Conservation (phyloP, 2,888 invertebrate species). For the Lepidochrysops patricia region DNA sequence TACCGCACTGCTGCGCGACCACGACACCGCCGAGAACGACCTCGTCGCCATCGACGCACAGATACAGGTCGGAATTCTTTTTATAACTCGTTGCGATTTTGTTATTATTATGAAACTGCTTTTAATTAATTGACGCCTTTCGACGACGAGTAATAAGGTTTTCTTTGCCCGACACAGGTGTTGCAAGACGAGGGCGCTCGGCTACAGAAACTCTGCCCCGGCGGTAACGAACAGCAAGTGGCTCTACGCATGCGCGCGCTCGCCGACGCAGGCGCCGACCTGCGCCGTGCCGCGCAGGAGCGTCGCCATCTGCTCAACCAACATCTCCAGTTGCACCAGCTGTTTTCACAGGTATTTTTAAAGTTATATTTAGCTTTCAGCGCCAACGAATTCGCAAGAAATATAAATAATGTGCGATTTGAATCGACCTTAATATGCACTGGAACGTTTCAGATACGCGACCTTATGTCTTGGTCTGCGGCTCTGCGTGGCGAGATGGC, state of each 20-base stretch:
- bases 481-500: constrained; percentile 84
- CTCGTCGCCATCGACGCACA: constrained; percentile 89
- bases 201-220: constrained; percentile 91
- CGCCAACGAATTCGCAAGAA: not conserved
- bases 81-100: too few species aligned
- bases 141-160: not conserved
- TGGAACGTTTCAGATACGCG: constrained; percentile 77
- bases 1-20: constrained; percentile 85
- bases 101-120: too few species aligned
- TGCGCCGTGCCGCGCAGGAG: constrained; percentile 87
- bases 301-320: constrained; percentile 88
- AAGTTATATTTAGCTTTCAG: not conserved
- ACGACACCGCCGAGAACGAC: constrained; percentile 95
- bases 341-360: constrained; percentile 80
- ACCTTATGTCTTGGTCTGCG: constrained; percentile 91
- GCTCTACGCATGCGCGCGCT: constrained; percentile 90
- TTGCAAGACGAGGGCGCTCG: constrained; percentile 94
- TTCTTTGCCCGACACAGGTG: constrained; percentile 64
- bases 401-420: not conserved
- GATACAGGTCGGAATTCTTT: constrained; percentile 80
- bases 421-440: not conserved
- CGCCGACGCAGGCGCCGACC: constrained; percentile 88
- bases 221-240: constrained; percentile 92
- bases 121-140: too few species aligned
- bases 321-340: constrained; percentile 91